phyloP scores from a whole-genome alignment of 2,797 vertebrate genomes.

The Rhinichthys osculus region DNA sequence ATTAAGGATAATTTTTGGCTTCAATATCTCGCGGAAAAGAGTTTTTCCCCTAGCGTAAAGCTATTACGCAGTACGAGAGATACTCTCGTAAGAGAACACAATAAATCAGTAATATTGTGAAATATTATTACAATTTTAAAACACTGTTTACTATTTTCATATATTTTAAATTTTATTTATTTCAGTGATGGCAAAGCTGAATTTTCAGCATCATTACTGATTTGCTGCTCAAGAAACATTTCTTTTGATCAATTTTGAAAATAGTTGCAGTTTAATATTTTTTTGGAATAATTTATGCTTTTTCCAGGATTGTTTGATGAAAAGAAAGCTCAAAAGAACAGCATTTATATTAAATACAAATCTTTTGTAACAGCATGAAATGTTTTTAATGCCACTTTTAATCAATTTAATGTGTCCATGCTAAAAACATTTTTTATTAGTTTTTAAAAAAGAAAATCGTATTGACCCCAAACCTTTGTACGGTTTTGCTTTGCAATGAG shows the following conservation, averaged over 20 bases:
- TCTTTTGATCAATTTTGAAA: background rate
- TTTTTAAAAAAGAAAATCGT: background rate
- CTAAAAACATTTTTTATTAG: too few relatives aligned
- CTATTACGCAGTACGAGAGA: too few relatives aligned
- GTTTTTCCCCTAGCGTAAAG: too few relatives aligned
- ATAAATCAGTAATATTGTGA: background rate
- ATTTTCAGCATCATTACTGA: background rate
- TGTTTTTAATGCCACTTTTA: background rate
- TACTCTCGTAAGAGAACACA: too few relatives aligned
- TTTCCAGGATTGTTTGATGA: background rate
- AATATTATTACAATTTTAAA: background rate
- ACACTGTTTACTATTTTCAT: background rate
- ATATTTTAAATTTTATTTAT: background rate
- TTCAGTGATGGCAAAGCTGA: background rate
- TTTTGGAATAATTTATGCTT: background rate
- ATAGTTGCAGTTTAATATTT: background rate
- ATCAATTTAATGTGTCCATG: background rate
- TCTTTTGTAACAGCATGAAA: too few relatives aligned
- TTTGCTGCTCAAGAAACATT: background rate
- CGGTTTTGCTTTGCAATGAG: background rate
- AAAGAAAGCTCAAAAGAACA: background rate
- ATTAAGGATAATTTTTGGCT: too few relatives aligned
- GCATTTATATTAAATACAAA: too few relatives aligned
- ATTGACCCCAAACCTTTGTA: background rate
- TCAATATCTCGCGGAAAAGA: too few relatives aligned